Evolutionary conservation across 2,797 vertebrate genomes (phyloP), one percentile per base, ranked within the genome.

Genomic region (Sternarchorhynchus goeldii): DNA sequence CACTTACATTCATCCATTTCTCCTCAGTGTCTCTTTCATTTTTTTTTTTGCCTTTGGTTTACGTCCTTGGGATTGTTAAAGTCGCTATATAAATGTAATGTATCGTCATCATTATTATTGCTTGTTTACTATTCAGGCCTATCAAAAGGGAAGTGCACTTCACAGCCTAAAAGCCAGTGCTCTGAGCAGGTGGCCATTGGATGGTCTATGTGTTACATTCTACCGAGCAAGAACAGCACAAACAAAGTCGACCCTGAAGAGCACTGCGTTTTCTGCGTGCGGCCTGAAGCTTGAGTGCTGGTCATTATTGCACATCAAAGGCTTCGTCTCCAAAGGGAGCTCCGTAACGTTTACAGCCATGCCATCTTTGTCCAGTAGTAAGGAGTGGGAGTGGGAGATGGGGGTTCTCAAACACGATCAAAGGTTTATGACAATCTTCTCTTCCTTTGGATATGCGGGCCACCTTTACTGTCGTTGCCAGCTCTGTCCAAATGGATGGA

Each of bases 231-330:
- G 31, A 57, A 57, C 56, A 18, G 31, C 31, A 39, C 18, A 57
- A 50, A 14, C 21, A 20, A 17, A 57, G 69, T 57, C 69, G 58
- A 25, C 53, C 69, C 53, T 34, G 20, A 71, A 71, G 29, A 58
- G 29, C 53, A 57, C 18, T 34, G 34, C 55, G 34, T 21, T 57
- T n/a, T 57, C 53, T 21, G 5, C 31, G 36, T 67, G 41, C 14
- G 25, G 12, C 39, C 16, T 39, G 50, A 32, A 29, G 65, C 21
- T 50, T 18, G n/a, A 41, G 65, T 71, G 69, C 34, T 36, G 53
- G 53, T 56, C 31, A 57, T 71, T 31, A 71, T 71, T 71, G 34
- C 50, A 57, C 17, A 71, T 71, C 31, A 71, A 71, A 71, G 69
- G 18, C 53, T 71, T 36, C n/a, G 34, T 71, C 69, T 71, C 53